Evolutionary conservation across 1,140 invertebrate species (phyloP), one percentile per base, ranked within the genome.

Genomic region (Steinernema khuongi): DNA sequence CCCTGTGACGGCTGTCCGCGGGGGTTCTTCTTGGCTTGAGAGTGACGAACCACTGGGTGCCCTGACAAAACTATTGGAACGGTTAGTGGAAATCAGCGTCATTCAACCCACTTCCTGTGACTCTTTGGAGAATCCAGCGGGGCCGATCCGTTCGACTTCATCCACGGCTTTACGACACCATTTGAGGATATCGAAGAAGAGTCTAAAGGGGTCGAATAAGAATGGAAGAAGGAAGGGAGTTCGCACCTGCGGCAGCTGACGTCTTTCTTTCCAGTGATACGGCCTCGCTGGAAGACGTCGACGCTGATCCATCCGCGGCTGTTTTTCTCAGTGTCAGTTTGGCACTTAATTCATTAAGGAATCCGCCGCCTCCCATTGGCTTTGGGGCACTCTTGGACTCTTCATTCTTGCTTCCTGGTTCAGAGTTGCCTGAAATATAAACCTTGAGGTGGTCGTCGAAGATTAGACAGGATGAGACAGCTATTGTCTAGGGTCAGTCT

Each of bases 21-120:
- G 31, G 31, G 41, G 74, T 77, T 74, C 74, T 50, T 74, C 74
- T 69, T 74, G 74, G 74, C 74, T 74, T 29, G 32, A 74, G 18
- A 74, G 74, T 31, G 74, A 74, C 18, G 74, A 76, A 22, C 73
- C 74, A 36, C 74, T 74, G 11, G 74, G 73, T n/a, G 67, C 74
- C 31, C 74, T 74, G 31, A 77, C 75, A 74, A 50, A 31, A 41
- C 31, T 77, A 30, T 75, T 75, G 11, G 18, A 73, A 73, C 67
- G 32, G 33, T 73, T 68, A 14, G n/a, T 22, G 2, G 19, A 76
- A 72, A 72, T 11, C 7, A 73, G 43, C 7, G 7, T 17, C 14
- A 60, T n/a, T 60, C 18, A 26, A 1, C 74, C 31, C 44, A 74
- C 74, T 74, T 74, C 67, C 73, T 26, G 19, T 74, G 74, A 29